Conservation (phyloP, 2,888 invertebrate genomes). For the Troilus luridus region DNA sequence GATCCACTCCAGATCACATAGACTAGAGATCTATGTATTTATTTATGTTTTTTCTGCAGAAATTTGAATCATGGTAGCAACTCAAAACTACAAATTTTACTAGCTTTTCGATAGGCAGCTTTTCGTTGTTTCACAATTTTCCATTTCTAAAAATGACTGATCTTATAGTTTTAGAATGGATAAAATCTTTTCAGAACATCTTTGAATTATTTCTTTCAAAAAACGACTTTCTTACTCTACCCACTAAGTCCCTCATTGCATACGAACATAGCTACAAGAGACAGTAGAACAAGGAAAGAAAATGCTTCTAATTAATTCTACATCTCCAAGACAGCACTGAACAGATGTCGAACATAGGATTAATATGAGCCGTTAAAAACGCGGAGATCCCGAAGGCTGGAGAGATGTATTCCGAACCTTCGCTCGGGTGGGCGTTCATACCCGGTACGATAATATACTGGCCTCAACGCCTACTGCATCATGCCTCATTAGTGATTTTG, state of each 20-base stretch:
- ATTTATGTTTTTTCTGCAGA: too few species aligned
- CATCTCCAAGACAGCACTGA: background rate
- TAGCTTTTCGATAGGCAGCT: too few species aligned
- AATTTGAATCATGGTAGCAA: too few species aligned
- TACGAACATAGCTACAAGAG: background rate
- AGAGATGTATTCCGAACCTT: background rate
- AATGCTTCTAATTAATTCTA: background rate
- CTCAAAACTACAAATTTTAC: too few species aligned
- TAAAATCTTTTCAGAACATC: too few species aligned
- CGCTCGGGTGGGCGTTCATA: background rate
- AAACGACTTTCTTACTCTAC: background rate
- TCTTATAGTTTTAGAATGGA: too few species aligned
- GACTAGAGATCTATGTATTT: too few species aligned
- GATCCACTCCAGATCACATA: too few species aligned
- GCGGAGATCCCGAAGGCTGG: background rate
- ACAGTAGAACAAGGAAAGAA: background rate
- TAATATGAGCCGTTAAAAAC: background rate
- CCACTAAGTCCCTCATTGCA: background rate
- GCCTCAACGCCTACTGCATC: constrained; percentile 8
- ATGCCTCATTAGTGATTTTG: constrained; percentile 16
- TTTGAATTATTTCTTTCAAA: too few species aligned
- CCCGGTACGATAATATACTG: background rate
- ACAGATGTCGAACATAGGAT: constrained; percentile 14
- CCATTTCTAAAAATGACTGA: too few species aligned
- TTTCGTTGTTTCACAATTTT: too few species aligned